phyloP scores from a whole-genome alignment of 1,140 invertebrate genomes.

The Caenorhabditis remanei region DNA sequence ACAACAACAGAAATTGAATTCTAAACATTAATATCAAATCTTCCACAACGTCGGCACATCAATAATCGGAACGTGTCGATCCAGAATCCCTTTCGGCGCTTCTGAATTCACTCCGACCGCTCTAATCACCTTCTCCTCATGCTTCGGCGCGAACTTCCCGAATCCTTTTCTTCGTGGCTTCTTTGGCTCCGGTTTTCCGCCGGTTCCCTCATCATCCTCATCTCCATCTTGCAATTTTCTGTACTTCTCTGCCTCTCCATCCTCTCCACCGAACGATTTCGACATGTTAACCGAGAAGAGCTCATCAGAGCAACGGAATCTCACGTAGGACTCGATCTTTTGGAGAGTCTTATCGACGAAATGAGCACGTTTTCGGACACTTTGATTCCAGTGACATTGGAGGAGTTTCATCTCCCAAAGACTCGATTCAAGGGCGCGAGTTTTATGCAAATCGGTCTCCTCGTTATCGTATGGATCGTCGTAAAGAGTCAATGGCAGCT shows the following conservation, averaged over 20 bases:
- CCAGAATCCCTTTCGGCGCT: slow-evolving; percentile 24
- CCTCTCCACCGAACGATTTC: slow-evolving; percentile 60
- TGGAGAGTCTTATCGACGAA: slow-evolving; percentile 61
- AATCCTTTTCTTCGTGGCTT: not conserved
- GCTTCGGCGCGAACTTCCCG: slow-evolving; percentile 10
- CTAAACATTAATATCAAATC: no score
- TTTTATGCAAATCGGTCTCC: slow-evolving; percentile 85
- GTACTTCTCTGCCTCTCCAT: slow-evolving; percentile 47
- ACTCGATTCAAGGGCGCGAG: slow-evolving; percentile 87
- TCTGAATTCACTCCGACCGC: not conserved
- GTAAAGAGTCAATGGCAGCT: slow-evolving; percentile 55
- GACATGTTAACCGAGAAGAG: slow-evolving; percentile 59
- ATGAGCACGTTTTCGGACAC: slow-evolving; percentile 60
- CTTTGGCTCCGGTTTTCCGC: not conserved
- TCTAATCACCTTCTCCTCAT: slow-evolving; percentile 6
- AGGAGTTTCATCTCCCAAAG: slow-evolving; percentile 88
- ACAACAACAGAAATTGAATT: slow-evolving; percentile 6
- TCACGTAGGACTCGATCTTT: slow-evolving; percentile 63
- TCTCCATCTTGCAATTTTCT: slow-evolving; percentile 53
- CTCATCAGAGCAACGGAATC: slow-evolving; percentile 63
- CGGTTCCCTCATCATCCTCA: slow-evolving; percentile 48
- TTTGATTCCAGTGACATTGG: slow-evolving; percentile 61
- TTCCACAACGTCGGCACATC: slow-evolving; percentile 18
- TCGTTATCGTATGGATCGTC: slow-evolving; percentile 87
- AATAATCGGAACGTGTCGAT: not conserved